Percentiles rank a stretch among this genome's conserved stretches.
These are phyloP conservation scores for Styela clava DNA, from an alignment of 23 tunicate genomes.

Conservation along the genomic window DNA sequence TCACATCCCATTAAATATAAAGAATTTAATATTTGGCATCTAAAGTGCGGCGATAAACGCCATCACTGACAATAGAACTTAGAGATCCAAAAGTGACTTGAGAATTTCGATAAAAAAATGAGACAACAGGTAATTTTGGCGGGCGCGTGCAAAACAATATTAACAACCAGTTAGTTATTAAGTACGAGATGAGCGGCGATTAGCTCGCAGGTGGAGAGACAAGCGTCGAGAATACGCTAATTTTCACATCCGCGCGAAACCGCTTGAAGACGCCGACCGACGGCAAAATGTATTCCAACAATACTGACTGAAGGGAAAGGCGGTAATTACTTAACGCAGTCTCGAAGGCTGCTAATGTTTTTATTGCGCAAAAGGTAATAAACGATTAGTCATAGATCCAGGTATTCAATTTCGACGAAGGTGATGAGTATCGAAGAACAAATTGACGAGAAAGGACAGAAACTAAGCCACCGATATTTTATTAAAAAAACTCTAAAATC, in stretches of 20 bases:
- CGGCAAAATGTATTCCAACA: not conserved
- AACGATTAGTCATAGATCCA: too few species aligned
- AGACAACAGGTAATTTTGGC: not conserved
- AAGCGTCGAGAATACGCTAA: not conserved
- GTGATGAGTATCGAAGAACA: too few species aligned
- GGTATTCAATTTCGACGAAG: too few species aligned
- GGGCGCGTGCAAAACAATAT: not conserved
- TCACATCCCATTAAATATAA: too few species aligned
- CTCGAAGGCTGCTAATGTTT: not conserved
- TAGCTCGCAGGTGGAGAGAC: not conserved
- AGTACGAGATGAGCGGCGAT: not conserved
- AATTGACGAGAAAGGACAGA: too few species aligned
- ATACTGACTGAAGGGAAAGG: not conserved
- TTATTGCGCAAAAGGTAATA: too few species aligned
- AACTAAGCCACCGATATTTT: too few species aligned
- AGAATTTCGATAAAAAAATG: not conserved
- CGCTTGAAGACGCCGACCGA: constrained; percentile 1
- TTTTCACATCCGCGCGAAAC: not conserved
- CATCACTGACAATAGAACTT: too few species aligned
- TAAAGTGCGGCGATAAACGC: too few species aligned
- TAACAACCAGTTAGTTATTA: not conserved
- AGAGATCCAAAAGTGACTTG: too few species aligned
- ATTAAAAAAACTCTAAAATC: too few species aligned
- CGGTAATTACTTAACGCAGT: not conserved
- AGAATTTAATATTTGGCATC: too few species aligned